Base-by-base conservation (phyloP, 2,113 vertebrate species). In the Reinhardtius hippoglossoides region DNA sequence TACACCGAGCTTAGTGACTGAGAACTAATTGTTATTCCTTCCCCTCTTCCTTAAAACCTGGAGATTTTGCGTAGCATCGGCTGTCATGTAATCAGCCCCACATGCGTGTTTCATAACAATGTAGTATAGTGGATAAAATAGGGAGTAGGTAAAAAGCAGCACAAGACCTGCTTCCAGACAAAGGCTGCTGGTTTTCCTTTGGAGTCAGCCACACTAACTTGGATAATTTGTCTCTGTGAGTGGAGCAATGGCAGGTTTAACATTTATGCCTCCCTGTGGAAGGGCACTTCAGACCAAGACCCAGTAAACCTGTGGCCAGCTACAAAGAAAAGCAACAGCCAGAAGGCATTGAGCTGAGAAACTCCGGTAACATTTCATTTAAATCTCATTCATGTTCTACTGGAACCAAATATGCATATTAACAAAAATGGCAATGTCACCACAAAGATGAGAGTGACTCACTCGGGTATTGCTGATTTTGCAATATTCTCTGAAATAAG, bases 31-130 rank as follows among this genome's bases (percentile, higher is more conserved):
- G 82, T 85, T 69, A 75, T 78, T 65, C 48, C 77, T 64, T 55
- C 27, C 48, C 69, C 65, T 69, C 35, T 63, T 31, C 31, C 31
- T 31, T 31, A 31, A 31, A 31, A 31, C 31, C 31, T 31, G 31
- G 31, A 31, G 31, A 7, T 31, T 82, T 76, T 74, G 73, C 76
- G 62, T 72, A 83, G 82, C 71, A 87, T 91, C 74, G 68, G 84
- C 78, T 87, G 81, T 80, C 71, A 65, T 74, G 50, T 93, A 92
- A 93, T 88, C 72, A 87, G 59, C 57, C 69, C 83, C 88, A 92
- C 87, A 92, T 92, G 93, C 54, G 54, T 50, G 67, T 90, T 91
- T 85, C 79, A 84, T 78, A 87, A 87, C 70, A 83, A 71, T 42
- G 46, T 42, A 71, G 74, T 21, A 52, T 50, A 13, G 68, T 71